phyloP scores from a whole-genome alignment of 1,140 invertebrate genomes.

The Aphelinus atriplicis region DNA sequence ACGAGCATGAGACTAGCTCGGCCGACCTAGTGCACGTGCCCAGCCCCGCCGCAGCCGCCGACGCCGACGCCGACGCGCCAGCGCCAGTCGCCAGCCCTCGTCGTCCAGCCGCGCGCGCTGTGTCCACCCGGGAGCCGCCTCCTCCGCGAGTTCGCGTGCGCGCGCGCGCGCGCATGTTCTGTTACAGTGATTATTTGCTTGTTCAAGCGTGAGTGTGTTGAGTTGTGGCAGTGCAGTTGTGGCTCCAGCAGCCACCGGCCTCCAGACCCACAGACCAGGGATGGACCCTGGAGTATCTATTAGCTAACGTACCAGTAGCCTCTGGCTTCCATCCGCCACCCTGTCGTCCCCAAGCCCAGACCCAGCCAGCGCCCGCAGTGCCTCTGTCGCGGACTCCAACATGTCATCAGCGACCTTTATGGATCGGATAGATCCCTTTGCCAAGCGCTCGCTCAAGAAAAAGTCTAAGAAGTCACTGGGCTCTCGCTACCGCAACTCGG shows the following conservation, averaged over 20 bases:
- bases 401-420: conserved; percentile 88
- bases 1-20: no score
- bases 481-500: conserved; percentile 87
- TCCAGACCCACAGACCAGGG: neutral
- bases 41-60: no score
- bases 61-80: no score
- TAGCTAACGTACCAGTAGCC: conserved; percentile 42
- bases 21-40: no score
- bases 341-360: conserved; percentile 14
- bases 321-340: conserved; percentile 21
- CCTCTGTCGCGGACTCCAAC: conserved; percentile 50
- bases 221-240: neutral
- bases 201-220: neutral
- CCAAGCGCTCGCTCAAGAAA: conserved; percentile 91
- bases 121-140: no score
- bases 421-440: conserved; percentile 94
- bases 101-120: no score
- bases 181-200: neutral
- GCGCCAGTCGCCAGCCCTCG: no score
- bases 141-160: conserved; percentile 12
- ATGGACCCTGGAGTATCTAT: conserved; percentile 30
- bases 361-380: conserved; percentile 48
- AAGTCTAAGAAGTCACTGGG: conserved; percentile 93
- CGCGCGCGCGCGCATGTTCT: neutral
- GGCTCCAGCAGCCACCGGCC: neutral